phyloP scores from a whole-genome alignment of 2,113 vertebrate species.

The Probosciger aterrimus region DNA sequence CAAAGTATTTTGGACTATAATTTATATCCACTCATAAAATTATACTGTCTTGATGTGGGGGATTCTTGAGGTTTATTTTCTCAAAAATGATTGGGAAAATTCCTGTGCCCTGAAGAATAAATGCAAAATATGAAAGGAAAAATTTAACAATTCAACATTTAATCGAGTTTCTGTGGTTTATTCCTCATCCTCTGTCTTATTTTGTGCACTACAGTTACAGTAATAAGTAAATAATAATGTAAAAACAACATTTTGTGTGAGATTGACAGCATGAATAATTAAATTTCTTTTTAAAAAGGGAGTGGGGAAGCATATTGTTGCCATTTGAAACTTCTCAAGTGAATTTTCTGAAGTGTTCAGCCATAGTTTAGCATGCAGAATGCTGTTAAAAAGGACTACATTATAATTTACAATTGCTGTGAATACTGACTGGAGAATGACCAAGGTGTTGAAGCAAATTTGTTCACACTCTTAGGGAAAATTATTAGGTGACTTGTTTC shows the following conservation, averaged over 20 bases:
- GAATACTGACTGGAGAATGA: not conserved
- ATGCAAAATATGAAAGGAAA: not conserved
- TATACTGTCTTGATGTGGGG: not conserved
- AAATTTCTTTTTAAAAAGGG: not conserved
- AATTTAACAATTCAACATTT: not conserved
- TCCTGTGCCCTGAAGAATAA: not conserved
- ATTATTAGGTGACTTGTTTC: not conserved
- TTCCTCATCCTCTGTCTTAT: not conserved
- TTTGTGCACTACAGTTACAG: not conserved
- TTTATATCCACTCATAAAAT: not conserved
- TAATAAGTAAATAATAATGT: not conserved
- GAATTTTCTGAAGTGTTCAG: not conserved
- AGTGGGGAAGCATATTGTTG: not conserved
- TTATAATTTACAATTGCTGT: not conserved
- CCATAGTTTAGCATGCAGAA: not conserved
- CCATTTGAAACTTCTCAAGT: not conserved
- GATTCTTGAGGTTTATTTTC: not conserved
- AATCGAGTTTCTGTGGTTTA: not conserved
- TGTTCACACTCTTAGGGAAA: not conserved
- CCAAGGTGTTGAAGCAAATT: not conserved
- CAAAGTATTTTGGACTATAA: not conserved
- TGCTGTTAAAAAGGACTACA: not conserved
- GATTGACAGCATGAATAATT: not conserved
- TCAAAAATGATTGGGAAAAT: not conserved
- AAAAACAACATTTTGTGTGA: not conserved